Percentiles rank a stretch among this genome's conserved stretches.
phyloP scores from a whole-genome alignment of 2,113 vertebrate genomes.

The Heterotis niloticus region DNA sequence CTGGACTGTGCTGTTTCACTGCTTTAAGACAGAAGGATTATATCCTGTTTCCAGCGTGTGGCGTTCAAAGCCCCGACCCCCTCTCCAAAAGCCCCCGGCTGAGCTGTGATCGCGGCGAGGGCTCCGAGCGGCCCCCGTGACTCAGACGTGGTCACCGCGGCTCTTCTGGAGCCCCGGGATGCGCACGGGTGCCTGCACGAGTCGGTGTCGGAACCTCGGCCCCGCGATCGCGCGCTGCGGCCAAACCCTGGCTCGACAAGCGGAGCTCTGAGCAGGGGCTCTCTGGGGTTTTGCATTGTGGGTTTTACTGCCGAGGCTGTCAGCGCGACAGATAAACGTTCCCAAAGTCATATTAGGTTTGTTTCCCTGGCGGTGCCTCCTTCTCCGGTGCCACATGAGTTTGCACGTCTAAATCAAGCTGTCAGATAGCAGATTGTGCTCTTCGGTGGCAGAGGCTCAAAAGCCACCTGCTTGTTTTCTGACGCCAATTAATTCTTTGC shows the following conservation, averaged over 20 bases:
- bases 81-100: conserved; percentile 33
- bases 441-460: conserved; percentile 58
- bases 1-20: conserved; percentile 55
- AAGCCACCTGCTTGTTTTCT: conserved; percentile 56
- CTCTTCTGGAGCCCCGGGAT: conserved; percentile 30
- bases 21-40: conserved; percentile 59
- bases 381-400: conserved; percentile 19
- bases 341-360: conserved; percentile 15
- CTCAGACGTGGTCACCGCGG: conserved; percentile 20
- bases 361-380: not conserved
- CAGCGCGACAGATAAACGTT: conserved; percentile 40
- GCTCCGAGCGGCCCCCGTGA: conserved; percentile 20
- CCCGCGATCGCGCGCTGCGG: conserved; percentile 1
- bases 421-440: conserved; percentile 58
- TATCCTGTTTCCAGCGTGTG: conserved; percentile 51
- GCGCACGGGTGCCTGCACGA: conserved; percentile 22
- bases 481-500: conserved; percentile 52
- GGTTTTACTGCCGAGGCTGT: conserved; percentile 40
- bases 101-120: conserved; percentile 27
- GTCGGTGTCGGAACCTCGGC: conserved; percentile 32
- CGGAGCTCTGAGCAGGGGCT: conserved; percentile 23
- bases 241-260: conserved; percentile 26
- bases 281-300: conserved; percentile 31
- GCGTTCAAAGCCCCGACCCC: conserved; percentile 39
- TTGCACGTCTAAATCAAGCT: conserved; percentile 58